Percentiles rank a stretch among this genome's conserved stretches.
Conservation (phyloP, 2,888 invertebrate species). For the Dusona sp. region DNA sequence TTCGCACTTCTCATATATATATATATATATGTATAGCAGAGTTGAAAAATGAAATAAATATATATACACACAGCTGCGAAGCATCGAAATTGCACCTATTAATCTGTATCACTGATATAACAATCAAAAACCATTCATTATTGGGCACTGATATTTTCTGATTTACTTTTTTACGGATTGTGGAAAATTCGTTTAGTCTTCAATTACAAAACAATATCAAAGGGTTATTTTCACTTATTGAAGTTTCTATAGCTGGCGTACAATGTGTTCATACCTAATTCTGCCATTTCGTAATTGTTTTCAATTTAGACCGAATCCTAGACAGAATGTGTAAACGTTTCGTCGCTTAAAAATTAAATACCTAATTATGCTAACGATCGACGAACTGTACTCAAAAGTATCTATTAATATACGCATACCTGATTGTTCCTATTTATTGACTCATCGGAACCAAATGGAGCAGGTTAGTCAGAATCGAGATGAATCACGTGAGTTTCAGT, state of each 20-base stretch:
- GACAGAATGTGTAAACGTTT: neutral
- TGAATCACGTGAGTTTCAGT: slow-evolving; percentile 79
- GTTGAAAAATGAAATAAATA: too few species aligned
- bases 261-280: too few species aligned
- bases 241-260: too few species aligned
- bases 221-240: neutral
- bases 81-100: slow-evolving; percentile 44
- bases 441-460: slow-evolving; percentile 77
- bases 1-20: slow-evolving; percentile 27
- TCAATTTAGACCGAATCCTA: too few species aligned
- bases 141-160: neutral
- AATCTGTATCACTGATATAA: slow-evolving; percentile 31
- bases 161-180: neutral
- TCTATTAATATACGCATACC: slow-evolving; percentile 28
- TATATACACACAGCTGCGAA: neutral
- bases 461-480: slow-evolving; percentile 77
- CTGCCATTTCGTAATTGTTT: neutral
- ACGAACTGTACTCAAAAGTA: neutral
- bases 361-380: neutral
- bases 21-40: too few species aligned
- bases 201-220: too few species aligned
- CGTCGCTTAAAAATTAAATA: neutral
- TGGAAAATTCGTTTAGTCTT: neutral
- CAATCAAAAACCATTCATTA: neutral
- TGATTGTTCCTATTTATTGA: slow-evolving; percentile 71